Base-by-base conservation (phyloP, 92 coral and sea anemone genomes). In the Virgularia gustaviana region DNA sequence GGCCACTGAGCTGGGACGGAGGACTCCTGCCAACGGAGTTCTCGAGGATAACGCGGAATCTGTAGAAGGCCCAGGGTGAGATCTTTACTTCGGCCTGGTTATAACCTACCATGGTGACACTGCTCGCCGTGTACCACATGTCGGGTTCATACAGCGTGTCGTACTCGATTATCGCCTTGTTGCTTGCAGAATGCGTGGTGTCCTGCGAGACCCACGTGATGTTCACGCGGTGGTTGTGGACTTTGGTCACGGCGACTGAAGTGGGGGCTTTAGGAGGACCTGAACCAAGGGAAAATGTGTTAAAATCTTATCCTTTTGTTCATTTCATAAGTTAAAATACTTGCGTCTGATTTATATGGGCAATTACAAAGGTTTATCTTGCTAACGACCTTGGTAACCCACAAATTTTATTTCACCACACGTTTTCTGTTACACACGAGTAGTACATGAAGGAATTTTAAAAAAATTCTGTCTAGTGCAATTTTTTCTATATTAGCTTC, bases 261-360 rank as follows among this genome's bases (percentile, higher is more conserved):
- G 49, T 70, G 27, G 98, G 98, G 30, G 88, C 87, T 11, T 83
- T 83, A 9, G 98, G 98, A 8, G 98, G 96, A 1, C 98, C 98
- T 92, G 78, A 11, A 24, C 28, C 16, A 61, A 35, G 25, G n/a
- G n/a, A n/a, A n/a, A n/a, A n/a, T n/a, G n/a, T n/a, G n/a, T n/a
- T n/a, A n/a, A n/a, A n/a, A n/a, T n/a, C n/a, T n/a, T n/a, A n/a
- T n/a, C n/a, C n/a, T n/a, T n/a, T n/a, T n/a, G n/a, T n/a, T n/a
- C n/a, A n/a, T n/a, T n/a, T n/a, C n/a, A n/a, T n/a, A n/a, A n/a
- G n/a, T n/a, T n/a, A n/a, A n/a, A n/a, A n/a, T n/a, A n/a, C n/a
- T n/a, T n/a, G n/a, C n/a, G n/a, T n/a, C n/a, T n/a, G n/a, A n/a
- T n/a, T n/a, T n/a, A n/a, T n/a, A n/a, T n/a, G n/a, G n/a, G n/a